These are phyloP conservation scores for Varroa destructor DNA, from an alignment of 1,140 invertebrate genomes.

Conservation along the genomic window DNA sequence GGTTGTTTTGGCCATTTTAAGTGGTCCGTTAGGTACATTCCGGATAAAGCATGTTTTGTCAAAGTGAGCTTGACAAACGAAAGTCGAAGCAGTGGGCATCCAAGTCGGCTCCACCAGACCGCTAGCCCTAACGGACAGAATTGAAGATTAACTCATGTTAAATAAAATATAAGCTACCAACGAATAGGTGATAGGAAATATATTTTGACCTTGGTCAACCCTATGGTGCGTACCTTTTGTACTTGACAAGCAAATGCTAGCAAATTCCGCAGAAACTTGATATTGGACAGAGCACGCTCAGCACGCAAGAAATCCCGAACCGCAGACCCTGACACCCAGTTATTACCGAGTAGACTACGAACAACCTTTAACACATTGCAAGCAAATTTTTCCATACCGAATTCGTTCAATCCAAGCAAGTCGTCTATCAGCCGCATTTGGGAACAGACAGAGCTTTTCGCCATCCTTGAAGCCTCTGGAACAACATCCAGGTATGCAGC, in stretches of 20 bases:
- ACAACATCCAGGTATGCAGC: constrained; percentile 14
- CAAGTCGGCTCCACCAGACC: constrained; percentile 2
- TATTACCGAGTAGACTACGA: too few relatives aligned
- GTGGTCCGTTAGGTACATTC: not conserved
- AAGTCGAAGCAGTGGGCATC: not conserved
- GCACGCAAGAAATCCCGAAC: too few relatives aligned
- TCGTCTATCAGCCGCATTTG: not conserved
- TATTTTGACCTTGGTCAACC: too few relatives aligned
- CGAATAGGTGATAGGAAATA: too few relatives aligned
- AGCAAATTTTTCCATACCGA: not conserved
- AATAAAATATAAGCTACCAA: too few relatives aligned
- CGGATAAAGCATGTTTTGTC: constrained; percentile 10
- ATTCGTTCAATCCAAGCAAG: constrained; percentile 16
- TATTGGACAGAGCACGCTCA: too few relatives aligned
- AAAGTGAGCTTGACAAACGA: constrained; percentile 17
- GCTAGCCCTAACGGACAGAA: not conserved
- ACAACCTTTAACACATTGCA: too few relatives aligned
- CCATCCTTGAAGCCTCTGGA: constrained; percentile 21
- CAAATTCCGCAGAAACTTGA: too few relatives aligned
- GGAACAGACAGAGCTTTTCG: constrained; percentile 16
- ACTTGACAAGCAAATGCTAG: too few relatives aligned
- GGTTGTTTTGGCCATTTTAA: constrained; percentile 6
- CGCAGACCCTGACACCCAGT: too few relatives aligned
- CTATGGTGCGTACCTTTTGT: too few relatives aligned
- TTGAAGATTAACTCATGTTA: too few relatives aligned